Evolutionary conservation across 2,888 invertebrate genomes (phyloP), one percentile per base, ranked within the genome.

Genomic region (Conomelus anceps): DNA sequence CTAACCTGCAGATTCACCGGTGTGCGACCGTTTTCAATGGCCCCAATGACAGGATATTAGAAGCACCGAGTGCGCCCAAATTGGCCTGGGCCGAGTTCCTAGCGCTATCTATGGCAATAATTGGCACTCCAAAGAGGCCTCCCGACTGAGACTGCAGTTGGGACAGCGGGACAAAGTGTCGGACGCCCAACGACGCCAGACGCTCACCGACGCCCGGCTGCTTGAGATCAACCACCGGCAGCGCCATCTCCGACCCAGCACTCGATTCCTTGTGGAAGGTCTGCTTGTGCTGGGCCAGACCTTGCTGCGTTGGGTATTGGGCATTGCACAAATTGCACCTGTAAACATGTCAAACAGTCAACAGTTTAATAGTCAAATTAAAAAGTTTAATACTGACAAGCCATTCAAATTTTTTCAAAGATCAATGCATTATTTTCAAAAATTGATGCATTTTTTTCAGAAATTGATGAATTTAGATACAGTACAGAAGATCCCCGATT

Each of bases 151-250:
- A 95, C 90, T 95, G 95, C 23, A 95, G 93, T 91, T 95, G 95
- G 0, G 96, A 96, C 90, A 97, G 92, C 0, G 97, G 96, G 91
- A 97, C 96, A 93, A 96, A 96, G 93, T 96, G 96, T 92, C 95
- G 95, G 90, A 97, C 96, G 85, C 97, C 97, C 92, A 96, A 93
- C 92, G 93, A 94, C 90, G 95, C 94, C 20, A 97, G 93, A 91
- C 96, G 94, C 91, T 95, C 95, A 88, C 96, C 93, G 23, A 95
- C 95, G 20, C 95, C 95, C 11, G 96, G 95, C 90, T 96, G 95
- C 87, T 96, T 95, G 24, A 97, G 92, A 92, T 97, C 96, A 0
- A 97, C 95, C 0, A 97, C 95, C 0, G 97, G 97, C 91, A 97
- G 93, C 0, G 96, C 96, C 89, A 97, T 93, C 92, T 97, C 96